Conservation (phyloP, 2,113 vertebrate species). For the Meriones unguiculatus region DNA sequence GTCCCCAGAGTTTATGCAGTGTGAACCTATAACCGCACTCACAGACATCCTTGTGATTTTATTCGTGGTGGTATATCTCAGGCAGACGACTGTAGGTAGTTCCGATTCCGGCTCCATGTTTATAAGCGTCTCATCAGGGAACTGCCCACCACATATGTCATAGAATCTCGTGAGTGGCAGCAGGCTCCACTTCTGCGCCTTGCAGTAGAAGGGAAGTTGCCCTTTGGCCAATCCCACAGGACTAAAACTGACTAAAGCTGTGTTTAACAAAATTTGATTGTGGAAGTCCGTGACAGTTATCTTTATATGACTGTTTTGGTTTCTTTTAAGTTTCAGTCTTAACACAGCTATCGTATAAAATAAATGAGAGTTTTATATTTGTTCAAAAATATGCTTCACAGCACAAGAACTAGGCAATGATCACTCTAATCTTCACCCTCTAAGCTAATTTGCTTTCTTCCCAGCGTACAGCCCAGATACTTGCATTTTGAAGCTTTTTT, state of each 20-base stretch:
- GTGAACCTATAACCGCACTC: background rate
- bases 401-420: too few species aligned
- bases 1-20: background rate
- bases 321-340: too few species aligned
- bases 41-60: slow-evolving; percentile 25
- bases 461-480: too few species aligned
- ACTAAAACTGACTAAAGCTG: background rate
- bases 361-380: too few species aligned
- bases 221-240: background rate
- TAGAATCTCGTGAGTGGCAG: background rate
- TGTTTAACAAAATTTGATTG: background rate
- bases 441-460: too few species aligned
- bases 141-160: background rate
- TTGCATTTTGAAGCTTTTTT: too few species aligned
- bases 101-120: background rate
- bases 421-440: too few species aligned
- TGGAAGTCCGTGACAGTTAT: background rate
- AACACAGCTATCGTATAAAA: too few species aligned
- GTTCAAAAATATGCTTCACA: too few species aligned
- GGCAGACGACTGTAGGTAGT: background rate
- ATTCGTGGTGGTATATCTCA: background rate
- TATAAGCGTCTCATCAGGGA: background rate
- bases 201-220: background rate
- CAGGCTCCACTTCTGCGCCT: background rate
- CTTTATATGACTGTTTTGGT: too few species aligned